Base-by-base conservation (phyloP, 2,888 invertebrate species). In the Pharmacophagus antenor region DNA sequence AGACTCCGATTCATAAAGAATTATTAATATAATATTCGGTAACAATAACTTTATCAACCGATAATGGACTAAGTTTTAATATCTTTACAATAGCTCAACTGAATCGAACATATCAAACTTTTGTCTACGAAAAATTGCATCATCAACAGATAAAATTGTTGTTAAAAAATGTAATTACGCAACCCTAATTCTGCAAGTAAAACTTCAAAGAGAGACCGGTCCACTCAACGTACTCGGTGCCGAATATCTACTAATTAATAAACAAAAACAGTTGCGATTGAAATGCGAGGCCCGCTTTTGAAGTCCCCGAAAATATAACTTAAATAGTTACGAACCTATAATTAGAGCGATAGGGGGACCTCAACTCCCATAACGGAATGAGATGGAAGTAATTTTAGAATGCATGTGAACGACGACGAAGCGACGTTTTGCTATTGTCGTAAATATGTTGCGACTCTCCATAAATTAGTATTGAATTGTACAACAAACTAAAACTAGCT, bases 201-300 rank as follows among this genome's bases (percentile, higher is more conserved):
- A 57, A 31, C 51, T 46, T 57, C 51, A 57, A 57, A 57, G 51
- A 21, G 37, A 12, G 54, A 63, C 65, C 64, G 65, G 64, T 70
- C 62, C 68, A 71, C 41, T 52, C 41, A 67, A 67, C 68, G 55
- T 65, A 64, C 68, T 65, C 72, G 70, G 67, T 68, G 69, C 68
- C 69, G 65, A 68, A 74, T 72, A 76, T 73, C 61, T 59, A 58
- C 59, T 66, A 64, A 70, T 74, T 82, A 84, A 82, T 82, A 83
- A 78, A 77, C 70, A 71, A 69, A 69, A 65, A 64, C 69, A 72
- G 71, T 70, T 73, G 68, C 72, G 79, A 84, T 79, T 78, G 82
- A 83, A 84, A 82, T 77, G 73, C 79, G 76, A 80, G 71, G 72
- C 70, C 66, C 69, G 63, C 71, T 66, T 74, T 76, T 71, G 71